Base-by-base conservation (phyloP, 1,140 invertebrate species). In the Drepana arcuata region DNA sequence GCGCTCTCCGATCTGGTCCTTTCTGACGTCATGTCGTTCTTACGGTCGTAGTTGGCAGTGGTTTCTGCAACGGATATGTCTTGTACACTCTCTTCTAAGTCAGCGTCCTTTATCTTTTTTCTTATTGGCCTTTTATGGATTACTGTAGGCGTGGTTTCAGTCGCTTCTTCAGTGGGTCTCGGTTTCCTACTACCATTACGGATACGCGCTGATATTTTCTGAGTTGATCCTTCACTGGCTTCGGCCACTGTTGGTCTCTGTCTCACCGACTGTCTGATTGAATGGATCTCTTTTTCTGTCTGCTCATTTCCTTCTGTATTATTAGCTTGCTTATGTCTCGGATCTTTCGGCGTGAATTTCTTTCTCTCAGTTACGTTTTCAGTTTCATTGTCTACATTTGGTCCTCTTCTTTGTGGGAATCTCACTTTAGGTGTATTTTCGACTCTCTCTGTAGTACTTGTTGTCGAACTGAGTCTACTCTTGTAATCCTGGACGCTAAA, bases 401-500 rank as follows among this genome's bases (percentile, higher is more conserved):
- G 71, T 25, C 58, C 52, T 38, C 79, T 68, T 45, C 82, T 64
- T 33, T 70, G 68, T 24, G 84, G 70, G 52, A 77, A 75, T 70
- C 83, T 63, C 9, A 69, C 14, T 58, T 75, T 84, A 2, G 71
- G 43, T 30, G 64, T 54, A 33, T 61, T 60, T 41, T 85, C 75
- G 2, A 48, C 44, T 46, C 80, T 82, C 39, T 84, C 72, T 16
- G 85, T 83, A 7, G 85, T 80, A 21, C 83, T 84, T 10, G 86
- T 86, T 6, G 86, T 84, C 2, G 83, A 83, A 58, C 73, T 86
- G 9, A 85, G 41, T 33, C 83, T 54, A 34, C 60, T 83, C 53
- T 85, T 83, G 33, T 88, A 88, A 54, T 88, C 86, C 67, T 88
- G 88, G 3, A 88, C 84, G 47, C 86, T 88, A 47, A 88, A 88